Conservation (phyloP, 2,888 invertebrate genomes). For the Imbricaverruca yamaguchii region DNA sequence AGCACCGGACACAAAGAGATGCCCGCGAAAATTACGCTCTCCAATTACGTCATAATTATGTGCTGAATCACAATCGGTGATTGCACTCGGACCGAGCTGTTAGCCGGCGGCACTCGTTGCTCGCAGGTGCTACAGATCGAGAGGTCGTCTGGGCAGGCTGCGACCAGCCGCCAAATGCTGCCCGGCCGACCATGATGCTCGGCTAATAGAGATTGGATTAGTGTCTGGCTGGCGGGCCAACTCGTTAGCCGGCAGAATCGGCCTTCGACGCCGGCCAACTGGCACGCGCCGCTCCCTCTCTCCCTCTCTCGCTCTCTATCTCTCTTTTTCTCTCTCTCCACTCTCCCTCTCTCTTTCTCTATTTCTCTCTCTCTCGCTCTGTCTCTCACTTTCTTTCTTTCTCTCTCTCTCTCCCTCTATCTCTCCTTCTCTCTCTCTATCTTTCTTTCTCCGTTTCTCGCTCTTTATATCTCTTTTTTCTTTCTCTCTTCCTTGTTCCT, state of each 20-base stretch:
- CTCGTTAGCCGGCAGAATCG: not conserved
- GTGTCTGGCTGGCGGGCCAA: not conserved
- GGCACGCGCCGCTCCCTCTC: not conserved
- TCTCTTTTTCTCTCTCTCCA: not conserved
- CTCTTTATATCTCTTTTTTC: too few relatives aligned
- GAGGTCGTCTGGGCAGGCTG: not conserved
- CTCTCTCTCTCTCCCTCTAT: not conserved
- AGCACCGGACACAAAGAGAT: not conserved
- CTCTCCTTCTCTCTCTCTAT: too few relatives aligned
- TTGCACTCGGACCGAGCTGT: not conserved
- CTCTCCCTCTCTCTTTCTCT: not conserved
- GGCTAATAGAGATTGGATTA: constrained; percentile 11
- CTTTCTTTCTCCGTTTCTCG: too few relatives aligned
- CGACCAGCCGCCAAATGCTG: not conserved
- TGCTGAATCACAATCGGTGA: not conserved
- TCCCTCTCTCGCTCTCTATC: not conserved
- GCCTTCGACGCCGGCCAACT: not conserved
- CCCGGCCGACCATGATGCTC: not conserved
- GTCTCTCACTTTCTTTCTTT: not conserved
- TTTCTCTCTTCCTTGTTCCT: not conserved
- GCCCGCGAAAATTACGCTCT: not conserved
- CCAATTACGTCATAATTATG: not conserved
- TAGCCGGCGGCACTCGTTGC: not conserved
- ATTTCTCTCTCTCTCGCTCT: not conserved
- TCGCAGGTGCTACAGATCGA: not conserved